Evolutionary conservation across 2,113 vertebrate genomes (phyloP), one percentile per base, ranked within the genome.

Genomic region (Aldabrachelys gigantea): DNA sequence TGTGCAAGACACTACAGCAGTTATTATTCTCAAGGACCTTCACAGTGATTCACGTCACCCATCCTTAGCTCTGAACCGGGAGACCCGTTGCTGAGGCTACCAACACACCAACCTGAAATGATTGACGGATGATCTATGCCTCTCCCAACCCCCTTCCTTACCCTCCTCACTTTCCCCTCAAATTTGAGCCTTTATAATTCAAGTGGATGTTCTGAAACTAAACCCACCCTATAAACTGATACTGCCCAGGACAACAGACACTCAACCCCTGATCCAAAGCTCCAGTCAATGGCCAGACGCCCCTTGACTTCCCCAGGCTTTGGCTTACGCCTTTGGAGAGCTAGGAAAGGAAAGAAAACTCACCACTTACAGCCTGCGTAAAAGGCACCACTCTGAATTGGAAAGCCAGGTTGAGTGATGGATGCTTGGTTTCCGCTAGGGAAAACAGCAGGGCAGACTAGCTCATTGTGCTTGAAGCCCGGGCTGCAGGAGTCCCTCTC

Each of bases 281-380:
- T 29, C 41, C 13, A 38, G 17, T 22, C 65, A 72, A 49, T 29
- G 92, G 41, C 50, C 10, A 89, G 19, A 86, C 3, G 1, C 29
- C 4, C 54, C 88, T 31, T 35, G 21, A 38, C 47, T 29, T 56
- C 41, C 69, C 8, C 54, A 82, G 87, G 72, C 89, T 44, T 57
- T 88, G 89, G 85, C 82, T 75, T 12, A 69, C 0, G 0, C 5
- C 38, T 52, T 89, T 85, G 53, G 25, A 17, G 9, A 0, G 69
- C 21, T 1, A 2, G 49, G 16, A 78, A 41, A 84, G 38, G 6
- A 94, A 92, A 85, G 35, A 76, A 38, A 44, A 44, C 44, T 44
- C 38, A 44, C 35, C 4, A 3, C n/a, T 38, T 22, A 22, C 16
- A n/a, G n/a, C 35, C n/a, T 38, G n/a, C 3, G 2, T 21, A 38